phyloP scores from a whole-genome alignment of 2,888 invertebrate genomes.

The Torymus auratus region DNA sequence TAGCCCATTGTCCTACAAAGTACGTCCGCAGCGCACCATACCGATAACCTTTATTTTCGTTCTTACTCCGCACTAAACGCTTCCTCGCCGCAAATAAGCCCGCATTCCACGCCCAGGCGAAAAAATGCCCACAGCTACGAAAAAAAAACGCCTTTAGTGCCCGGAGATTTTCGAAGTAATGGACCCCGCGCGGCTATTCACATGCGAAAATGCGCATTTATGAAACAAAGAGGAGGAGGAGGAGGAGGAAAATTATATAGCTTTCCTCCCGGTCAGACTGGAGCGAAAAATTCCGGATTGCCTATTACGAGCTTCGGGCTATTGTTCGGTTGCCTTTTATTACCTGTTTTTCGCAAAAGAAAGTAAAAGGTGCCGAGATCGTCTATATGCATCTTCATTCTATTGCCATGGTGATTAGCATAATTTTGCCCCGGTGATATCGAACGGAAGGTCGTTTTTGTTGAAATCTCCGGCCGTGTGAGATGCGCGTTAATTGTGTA shows the following conservation, averaged over 20 bases:
- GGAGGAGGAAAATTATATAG: slow-evolving; percentile 12
- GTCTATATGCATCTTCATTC: neutral
- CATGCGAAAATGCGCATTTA: no score
- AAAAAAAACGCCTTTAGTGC: no score
- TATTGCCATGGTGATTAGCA: slow-evolving; percentile 5
- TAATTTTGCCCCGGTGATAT: neutral
- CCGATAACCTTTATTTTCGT: neutral
- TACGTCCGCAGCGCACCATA: neutral
- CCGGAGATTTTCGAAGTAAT: no score
- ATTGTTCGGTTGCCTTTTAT: slow-evolving; percentile 20
- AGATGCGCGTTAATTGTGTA: neutral
- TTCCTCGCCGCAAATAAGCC: no score
- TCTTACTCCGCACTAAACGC: neutral
- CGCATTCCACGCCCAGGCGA: no score
- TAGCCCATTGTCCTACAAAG: no score
- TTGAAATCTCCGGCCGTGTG: neutral
- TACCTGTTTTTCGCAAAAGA: slow-evolving; percentile 3
- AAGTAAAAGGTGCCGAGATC: slow-evolving; percentile 38
- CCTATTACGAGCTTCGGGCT: slow-evolving; percentile 16
- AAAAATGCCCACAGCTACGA: no score
- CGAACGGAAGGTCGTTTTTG: no score
- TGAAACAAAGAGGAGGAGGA: neutral
- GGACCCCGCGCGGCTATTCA: no score
- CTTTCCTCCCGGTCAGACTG: neutral
- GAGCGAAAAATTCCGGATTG: slow-evolving; percentile 24